Evolutionary conservation across 2,888 invertebrate genomes (phyloP), one percentile per base, ranked within the genome.

Genomic region (Ctena decussata): DNA sequence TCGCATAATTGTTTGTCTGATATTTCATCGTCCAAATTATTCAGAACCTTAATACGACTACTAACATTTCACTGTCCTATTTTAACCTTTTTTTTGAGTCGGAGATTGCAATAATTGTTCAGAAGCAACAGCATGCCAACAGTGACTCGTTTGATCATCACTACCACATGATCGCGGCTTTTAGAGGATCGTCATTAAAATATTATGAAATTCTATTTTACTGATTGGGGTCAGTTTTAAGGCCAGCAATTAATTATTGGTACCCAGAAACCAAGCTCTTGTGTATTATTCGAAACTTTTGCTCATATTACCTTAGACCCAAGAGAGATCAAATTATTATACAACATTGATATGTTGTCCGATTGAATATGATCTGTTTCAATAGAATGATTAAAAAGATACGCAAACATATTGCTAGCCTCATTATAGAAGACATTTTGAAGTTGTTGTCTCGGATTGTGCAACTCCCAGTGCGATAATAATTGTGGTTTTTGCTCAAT

Each of bases 201-300:
- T 12, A 72, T 72, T 44, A 12, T 72, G 15, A 46, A 44, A 41
- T 21, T 27, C 72, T 44, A 39, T 75, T 83, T 57, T 27, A n/a
- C 69, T 81, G 84, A 86, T 86, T 86, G 74, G 76, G 81, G 84
- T 76, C 77, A 79, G 2, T 41, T 57, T n/a, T 44, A 44, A 65
- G 82, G 81, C 81, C 81, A 72, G 69, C 57, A 46, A 27, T 44
- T 77, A 69, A 76, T 79, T 60, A 86, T 76, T 37, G 79, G 57
- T 65, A 65, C 32, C 18, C 65, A 35, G 35, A 35, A 65, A 35
- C 35, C 6, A 35, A 65, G 24, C 65, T 65, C 65, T 65, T 35
- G 65, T 35, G 65, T 2, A 65, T 65, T 35, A 65, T 35, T 35
- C 5, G 65, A 65, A 65, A 35, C 65, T 65, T 30, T 65, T 65